A percentile compares a stretch with the other conserved stretches of the same genome.
phyloP scores from a whole-genome alignment of 1,140 invertebrate genomes.

The Aricia agestis region DNA sequence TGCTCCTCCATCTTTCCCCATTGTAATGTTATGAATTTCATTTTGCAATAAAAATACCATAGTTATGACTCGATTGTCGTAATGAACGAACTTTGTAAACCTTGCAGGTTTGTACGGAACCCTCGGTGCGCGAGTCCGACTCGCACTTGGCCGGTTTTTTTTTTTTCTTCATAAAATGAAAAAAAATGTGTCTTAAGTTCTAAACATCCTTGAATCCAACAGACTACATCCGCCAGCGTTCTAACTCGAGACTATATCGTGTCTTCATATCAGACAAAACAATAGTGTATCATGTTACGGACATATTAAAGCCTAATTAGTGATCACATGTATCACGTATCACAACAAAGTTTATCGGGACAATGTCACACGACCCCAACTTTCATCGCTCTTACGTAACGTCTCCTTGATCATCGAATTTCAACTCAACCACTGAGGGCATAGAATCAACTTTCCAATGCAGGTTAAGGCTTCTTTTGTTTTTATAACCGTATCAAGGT shows the following conservation, averaged over 20 bases:
- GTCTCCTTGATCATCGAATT: background rate
- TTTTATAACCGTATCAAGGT: background rate
- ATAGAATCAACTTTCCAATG: background rate
- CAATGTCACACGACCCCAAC: slow-evolving; percentile 6
- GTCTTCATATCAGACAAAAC: background rate
- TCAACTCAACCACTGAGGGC: background rate
- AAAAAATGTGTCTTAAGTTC: too few species aligned
- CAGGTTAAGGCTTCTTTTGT: background rate
- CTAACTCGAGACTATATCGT: background rate
- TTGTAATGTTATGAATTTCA: too few species aligned
- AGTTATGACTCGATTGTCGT: too few species aligned
- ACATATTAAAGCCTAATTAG: background rate
- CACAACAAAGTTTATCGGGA: background rate
- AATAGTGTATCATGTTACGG: background rate
- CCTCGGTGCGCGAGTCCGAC: too few species aligned
- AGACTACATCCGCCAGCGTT: too few species aligned
- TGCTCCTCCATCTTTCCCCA: too few species aligned
- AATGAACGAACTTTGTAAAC: too few species aligned
- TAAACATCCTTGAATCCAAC: too few species aligned
- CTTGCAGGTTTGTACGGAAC: too few species aligned
- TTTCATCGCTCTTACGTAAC: slow-evolving; percentile 1
- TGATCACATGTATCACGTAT: background rate
- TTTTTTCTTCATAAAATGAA: too few species aligned
- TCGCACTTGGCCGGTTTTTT: too few species aligned
- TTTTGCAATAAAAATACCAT: too few species aligned